Evolutionary conservation across 2,113 vertebrate species (phyloP), one percentile per base, ranked within the genome.

Genomic region (Pica pica): DNA sequence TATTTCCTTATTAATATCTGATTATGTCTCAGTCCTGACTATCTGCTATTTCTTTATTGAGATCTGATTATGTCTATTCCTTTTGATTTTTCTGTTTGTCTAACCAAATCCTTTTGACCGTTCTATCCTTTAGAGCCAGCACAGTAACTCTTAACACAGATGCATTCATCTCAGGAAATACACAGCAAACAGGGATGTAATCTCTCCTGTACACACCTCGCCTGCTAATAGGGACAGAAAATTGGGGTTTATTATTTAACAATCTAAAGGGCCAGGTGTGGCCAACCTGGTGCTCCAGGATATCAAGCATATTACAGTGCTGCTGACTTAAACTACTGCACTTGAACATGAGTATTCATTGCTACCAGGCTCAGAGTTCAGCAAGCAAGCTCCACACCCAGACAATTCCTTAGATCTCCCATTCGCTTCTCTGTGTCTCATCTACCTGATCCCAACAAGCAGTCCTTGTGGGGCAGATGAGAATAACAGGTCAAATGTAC

Each of bases 281-380:
- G 10, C 13, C 14, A 75, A 9, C 6, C 24, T 46, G 41, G 16
- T 73, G 30, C 8, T 63, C n/a, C 28, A 68, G 56, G 13, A 13
- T 10, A 27, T 3, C 1, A 0, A 76, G 30, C 33, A 46, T 5
- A 11, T 1, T 52, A 42, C 37, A 63, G 31, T 12, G 9, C n/a
- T 55, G n/a, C 18, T 52, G 16, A 30, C 33, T 23, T 41, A 47
- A 61, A 86, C 37, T 30, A 11, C 44, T 70, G 13, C 52, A 16
- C 35, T 21, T 52, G 24, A 76, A 24, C 30, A 59, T 8, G 7
- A 61, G 11, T 6, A 26, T 42, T 57, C 11, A 23, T 28, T 69
- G 57, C 30, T 30, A 67, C 4, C 7, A 21, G 9, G 37, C 19
- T 19, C 59, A 55, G 50, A 50, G 42, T 46, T 11, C 42, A 64